Conservation (phyloP, 2,888 invertebrate genomes). For the Pherbina coryleti region DNA sequence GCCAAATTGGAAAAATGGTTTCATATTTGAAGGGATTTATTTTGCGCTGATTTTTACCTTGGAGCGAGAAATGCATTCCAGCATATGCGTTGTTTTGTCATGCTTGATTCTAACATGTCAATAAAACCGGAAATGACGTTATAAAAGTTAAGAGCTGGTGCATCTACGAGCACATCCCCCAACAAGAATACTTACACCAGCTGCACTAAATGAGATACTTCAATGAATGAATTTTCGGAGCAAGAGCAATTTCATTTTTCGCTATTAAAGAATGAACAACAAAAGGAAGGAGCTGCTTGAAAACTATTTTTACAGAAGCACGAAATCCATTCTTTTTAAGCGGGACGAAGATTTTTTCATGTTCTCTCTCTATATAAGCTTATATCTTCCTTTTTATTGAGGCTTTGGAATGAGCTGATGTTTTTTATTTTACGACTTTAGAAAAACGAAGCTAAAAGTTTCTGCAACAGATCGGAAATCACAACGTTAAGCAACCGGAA, state of each 20-base stretch:
- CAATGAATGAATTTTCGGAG: background rate
- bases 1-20: no score
- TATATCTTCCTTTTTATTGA: no score
- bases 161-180: background rate
- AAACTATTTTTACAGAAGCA: background rate
- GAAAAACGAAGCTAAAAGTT: conserved; percentile 3
- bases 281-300: background rate
- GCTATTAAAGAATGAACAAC: background rate
- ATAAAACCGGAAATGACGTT: conserved; percentile 21
- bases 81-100: background rate
- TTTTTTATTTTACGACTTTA: background rate
- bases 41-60: no score
- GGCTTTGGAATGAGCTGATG: background rate
- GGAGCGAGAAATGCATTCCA: background rate
- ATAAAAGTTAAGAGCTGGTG: background rate
- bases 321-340: background rate
- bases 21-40: no score
- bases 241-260: background rate
- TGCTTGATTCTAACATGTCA: background rate
- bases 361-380: no score
- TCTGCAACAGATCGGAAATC: conserved; percentile 18
- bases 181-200: background rate
- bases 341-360: no score
- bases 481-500: conserved; percentile 16
- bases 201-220: background rate